Conservation (phyloP, 2,797 vertebrate genomes). For the Anguilla marmorata region DNA sequence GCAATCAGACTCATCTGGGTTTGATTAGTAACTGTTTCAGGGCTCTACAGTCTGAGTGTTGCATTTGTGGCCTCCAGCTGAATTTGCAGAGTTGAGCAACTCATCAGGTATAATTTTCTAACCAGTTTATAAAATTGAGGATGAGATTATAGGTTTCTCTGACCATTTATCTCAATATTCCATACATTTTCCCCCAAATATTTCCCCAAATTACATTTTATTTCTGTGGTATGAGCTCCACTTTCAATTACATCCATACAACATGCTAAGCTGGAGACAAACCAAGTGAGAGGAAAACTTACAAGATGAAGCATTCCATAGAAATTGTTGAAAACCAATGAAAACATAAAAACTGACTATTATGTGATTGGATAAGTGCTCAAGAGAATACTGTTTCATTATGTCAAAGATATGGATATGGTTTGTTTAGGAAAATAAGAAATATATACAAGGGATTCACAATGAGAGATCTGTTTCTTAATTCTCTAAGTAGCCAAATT, state of each 20-base stretch:
- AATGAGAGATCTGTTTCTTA: not conserved
- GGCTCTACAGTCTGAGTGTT: not conserved
- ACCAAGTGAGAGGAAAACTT: not conserved
- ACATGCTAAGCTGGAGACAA: not conserved
- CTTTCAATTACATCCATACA: not conserved
- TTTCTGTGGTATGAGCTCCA: not conserved
- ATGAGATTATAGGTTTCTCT: not conserved
- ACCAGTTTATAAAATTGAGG: not conserved
- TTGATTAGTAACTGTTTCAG: conserved; percentile 9
- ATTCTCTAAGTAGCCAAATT: not conserved
- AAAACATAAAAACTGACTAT: not conserved
- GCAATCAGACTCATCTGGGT: not conserved
- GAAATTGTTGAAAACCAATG: no score
- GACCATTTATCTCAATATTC: no score
- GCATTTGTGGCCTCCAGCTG: not conserved
- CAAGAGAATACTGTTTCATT: not conserved
- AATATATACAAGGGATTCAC: not conserved
- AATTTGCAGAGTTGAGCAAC: not conserved
- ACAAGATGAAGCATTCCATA: not conserved
- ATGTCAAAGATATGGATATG: not conserved
- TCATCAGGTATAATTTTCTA: not conserved
- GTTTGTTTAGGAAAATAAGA: not conserved
- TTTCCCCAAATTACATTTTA: not conserved
- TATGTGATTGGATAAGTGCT: not conserved
- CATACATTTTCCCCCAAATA: not conserved